Conservation (phyloP, 2,797 vertebrate species). For the Oophaga sylvatica region DNA sequence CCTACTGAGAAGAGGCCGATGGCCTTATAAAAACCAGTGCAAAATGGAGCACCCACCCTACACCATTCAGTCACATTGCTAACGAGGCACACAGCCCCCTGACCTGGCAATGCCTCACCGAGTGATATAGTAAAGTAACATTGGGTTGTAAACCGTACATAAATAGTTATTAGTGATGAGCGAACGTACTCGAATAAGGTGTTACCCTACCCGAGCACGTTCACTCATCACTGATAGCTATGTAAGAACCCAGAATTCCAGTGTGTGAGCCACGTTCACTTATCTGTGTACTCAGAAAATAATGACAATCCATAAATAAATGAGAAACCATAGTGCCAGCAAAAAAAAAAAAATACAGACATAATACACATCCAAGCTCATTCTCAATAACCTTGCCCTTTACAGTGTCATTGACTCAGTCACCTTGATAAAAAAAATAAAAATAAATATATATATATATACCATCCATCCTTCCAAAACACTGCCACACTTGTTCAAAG, state of each 20-base stretch:
- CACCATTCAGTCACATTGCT: background rate
- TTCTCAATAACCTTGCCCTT: background rate
- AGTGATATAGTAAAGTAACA: background rate
- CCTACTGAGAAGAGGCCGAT: background rate
- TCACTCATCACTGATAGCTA: no score
- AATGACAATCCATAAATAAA: background rate
- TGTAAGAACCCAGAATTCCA: background rate
- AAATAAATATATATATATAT: background rate
- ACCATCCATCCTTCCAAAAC: background rate
- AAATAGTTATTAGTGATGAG: background rate
- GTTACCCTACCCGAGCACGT: no score
- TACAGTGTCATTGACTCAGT: conserved; percentile 9
- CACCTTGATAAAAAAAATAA: background rate
- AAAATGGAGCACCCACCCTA: background rate
- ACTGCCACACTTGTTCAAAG: background rate
- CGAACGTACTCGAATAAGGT: no score
- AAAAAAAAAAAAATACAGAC: background rate
- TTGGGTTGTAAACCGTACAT: background rate
- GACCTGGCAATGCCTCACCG: background rate
- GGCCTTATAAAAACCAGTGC: background rate
- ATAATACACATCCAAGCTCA: background rate
- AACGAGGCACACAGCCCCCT: background rate
- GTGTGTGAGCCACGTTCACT: background rate
- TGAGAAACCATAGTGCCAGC: background rate
- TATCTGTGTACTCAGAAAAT: background rate